A percentile compares a stretch with the other conserved stretches of the same genome.
These are phyloP conservation scores for Origma solitaria DNA, from an alignment of 2,113 vertebrate species.

Conservation along the genomic window DNA sequence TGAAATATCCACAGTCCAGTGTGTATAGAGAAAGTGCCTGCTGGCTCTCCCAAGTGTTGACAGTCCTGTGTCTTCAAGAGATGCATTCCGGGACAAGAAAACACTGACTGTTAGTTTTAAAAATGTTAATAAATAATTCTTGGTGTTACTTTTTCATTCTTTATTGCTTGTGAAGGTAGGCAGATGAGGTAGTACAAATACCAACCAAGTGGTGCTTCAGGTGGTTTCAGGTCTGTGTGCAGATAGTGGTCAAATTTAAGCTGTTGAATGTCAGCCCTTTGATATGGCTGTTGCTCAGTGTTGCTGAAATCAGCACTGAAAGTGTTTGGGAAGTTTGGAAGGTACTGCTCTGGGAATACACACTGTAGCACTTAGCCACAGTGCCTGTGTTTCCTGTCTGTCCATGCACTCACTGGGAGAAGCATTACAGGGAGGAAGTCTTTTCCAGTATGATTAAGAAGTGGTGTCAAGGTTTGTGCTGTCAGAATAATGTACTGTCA, in stretches of 20 bases:
- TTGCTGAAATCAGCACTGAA: neutral
- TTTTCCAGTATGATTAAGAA: neutral
- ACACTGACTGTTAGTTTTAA: slow-evolving; percentile 7
- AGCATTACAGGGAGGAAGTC: neutral
- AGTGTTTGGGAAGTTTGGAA: neutral
- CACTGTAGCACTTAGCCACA: neutral
- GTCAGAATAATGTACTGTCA: neutral
- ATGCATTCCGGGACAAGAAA: neutral
- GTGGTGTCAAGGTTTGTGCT: neutral
- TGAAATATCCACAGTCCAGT: neutral
- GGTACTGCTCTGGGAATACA: neutral
- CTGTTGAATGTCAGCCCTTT: neutral
- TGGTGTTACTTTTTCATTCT: neutral
- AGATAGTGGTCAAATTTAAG: neutral
- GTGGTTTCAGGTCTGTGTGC: neutral
- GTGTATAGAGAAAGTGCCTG: neutral
- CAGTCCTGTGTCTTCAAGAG: neutral
- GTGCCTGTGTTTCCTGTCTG: neutral
- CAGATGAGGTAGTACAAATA: neutral
- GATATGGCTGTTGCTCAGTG: neutral
- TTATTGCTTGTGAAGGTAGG: neutral
- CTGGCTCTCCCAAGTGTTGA: neutral
- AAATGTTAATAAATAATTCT: slow-evolving; percentile 37
- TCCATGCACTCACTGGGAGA: neutral
- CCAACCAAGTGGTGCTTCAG: neutral